Evolutionary conservation across 2,797 vertebrate species (phyloP).

Genomic region (Fundulus diaphanus): DNA sequence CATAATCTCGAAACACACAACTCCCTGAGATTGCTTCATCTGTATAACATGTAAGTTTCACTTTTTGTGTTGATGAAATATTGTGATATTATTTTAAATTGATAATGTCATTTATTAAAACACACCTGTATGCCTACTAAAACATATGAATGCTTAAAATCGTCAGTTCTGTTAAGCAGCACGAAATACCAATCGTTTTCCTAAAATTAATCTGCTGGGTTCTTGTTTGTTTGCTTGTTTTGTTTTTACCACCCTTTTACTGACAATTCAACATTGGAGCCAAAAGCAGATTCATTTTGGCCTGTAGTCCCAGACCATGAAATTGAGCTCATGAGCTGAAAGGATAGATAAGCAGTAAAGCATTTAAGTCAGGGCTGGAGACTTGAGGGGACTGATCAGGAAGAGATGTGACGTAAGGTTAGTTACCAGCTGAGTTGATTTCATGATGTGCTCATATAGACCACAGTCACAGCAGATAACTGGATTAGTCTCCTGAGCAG

Average conservation of each 20-base stretch:
- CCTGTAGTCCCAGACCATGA: neutral
- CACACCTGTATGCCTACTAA: neutral
- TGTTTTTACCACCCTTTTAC: neutral
- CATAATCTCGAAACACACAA: no score
- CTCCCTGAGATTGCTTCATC: no score
- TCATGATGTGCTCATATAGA: neutral
- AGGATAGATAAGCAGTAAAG: neutral
- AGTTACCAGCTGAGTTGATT: neutral
- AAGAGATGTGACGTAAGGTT: neutral
- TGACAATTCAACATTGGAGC: neutral
- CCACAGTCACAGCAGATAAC: neutral
- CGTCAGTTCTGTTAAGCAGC: no score
- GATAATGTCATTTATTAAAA: neutral
- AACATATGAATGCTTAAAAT: neutral
- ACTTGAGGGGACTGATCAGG: neutral
- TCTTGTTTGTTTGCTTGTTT: no score
- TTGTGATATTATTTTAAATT: neutral
- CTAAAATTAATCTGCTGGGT: no score
- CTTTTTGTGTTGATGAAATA: no score
- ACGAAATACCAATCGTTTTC: no score
- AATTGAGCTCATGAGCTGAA: neutral
- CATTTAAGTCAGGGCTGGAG: neutral
- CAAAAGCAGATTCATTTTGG: neutral
- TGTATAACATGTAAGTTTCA: no score
- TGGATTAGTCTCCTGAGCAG: neutral